Evolutionary conservation across 1,140 invertebrate species (phyloP), one percentile per base, ranked within the genome.

Genomic region (Pogonognathellus flavescens): DNA sequence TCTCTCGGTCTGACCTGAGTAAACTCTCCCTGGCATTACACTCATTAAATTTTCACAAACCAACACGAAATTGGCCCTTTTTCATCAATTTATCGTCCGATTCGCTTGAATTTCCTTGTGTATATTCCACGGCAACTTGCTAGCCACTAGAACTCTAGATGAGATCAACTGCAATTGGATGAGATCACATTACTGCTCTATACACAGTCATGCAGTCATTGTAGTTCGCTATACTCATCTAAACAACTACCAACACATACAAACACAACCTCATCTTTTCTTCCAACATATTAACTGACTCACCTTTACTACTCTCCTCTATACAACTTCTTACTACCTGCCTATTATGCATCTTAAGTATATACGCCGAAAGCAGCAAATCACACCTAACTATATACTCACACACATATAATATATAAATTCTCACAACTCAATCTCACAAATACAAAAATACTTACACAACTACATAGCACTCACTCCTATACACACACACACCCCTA

Each of bases 1-100:
- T 49, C 50, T 76, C 53, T 85, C 25, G 25, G 13, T 60, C 3
- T 82, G 31, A 82, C 81, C 80, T 81, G 80, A 55, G 50, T 16
- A 53, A 66, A 66, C 83, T 88, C 86, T 88, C 85, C n/a, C 16
- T 82, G 84, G 86, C 83, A 85, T 88, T 86, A 83, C n/a, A 20
- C 82, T 85, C 86, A 88, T 89, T 25, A 89, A 89, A 85, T n/a
- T 87, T 89, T 86, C 52, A 89, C 57, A 82, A 85, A 84, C 80
- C 31, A 62, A 84, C 84, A 87, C 85, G 83, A 89, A 89, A 89
- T 87, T 89, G 86, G 84, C 86, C 80, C 87, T 88, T 88, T 89
- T 89, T 88, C 85, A 88, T 88, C 87, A 87, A 88, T 87, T 88
- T 88, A 88, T 88, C 82, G 86, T 86, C 84, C 83, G 83, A 89